Base-by-base conservation (phyloP, 2,888 invertebrate genomes). In the Cryptocephalus moraei region DNA sequence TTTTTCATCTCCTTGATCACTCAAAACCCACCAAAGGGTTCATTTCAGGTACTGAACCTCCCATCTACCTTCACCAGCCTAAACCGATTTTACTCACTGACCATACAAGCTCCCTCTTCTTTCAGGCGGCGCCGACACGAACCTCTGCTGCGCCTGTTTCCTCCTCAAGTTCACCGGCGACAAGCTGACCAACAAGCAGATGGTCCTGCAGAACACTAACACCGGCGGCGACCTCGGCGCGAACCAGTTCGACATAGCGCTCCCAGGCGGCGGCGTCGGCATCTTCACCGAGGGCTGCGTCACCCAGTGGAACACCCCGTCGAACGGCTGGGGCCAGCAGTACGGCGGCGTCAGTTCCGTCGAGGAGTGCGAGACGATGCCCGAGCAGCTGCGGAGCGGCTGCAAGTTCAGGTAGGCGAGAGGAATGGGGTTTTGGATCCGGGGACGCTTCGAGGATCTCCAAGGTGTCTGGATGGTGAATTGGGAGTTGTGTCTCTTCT, bases 271-370 rank as follows among this genome's bases (percentile, higher is more conserved):
- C 38, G 58, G 58, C 41, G 53, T 56, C 1, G 58, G 58, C 32
- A 48, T 51, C 34, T 55, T 52, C 46, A 55, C 53, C 8, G 39
- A 46, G 39, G 57, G 57, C 10, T 58, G 56, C 39, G 32, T 31
- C 14, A 44, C 49, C 11, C 55, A 56, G 44, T 57, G 57, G 57
- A 39, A 52, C 33, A 42, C 51, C 9, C 49, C 51, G 8, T n/a
- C n/a, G 33, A 42, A 36, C 12, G 57, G 55, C 11, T 58, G 58
- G 58, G 58, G 57, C 34, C 48, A 52, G 9, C 56, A 53, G 39
- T 53, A 54, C 40, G 54, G 53, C 33, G 57, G 58, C 8, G 55
- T 58, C 2, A 32, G 44, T 11, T 41, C 48, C 1, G 46, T 45
- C 32, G 41, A 44, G 2, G 52, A 58, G 33, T 58, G 58, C 43